Base-by-base conservation (phyloP, 2,888 invertebrate species). In the Thumatha senex region DNA sequence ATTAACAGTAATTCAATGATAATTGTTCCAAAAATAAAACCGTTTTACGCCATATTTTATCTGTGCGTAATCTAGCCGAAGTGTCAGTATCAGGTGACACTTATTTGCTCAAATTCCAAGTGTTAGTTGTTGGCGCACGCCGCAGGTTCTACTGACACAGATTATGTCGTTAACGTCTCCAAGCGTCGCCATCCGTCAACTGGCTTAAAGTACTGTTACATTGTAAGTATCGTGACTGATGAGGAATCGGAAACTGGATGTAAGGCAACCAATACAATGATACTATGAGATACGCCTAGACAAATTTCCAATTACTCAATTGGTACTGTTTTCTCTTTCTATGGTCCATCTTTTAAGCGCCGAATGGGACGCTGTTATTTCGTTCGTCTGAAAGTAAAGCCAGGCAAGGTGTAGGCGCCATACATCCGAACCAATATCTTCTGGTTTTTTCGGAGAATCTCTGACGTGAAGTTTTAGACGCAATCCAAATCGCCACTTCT, bases 61-160 rank as follows among this genome's bases (percentile, higher is more conserved):
- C 67, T 71, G 61, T 58, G 51, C 53, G 54, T 71, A 70, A 63
- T 67, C 70, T 29, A 35, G 47, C 34, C 35, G 31, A 7, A 48
- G 39, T 24, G 18, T 24, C 18, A n/a, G n/a, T n/a, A n/a, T n/a
- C n/a, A n/a, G n/a, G 50, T 68, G 74, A 63, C 60, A 70, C 71
- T 68, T 77, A 72, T 80, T 80, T 79, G 74, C 71, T 72, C 73
- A 74, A 80, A 76, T 78, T 74, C 65, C 72, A 70, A 74, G 61
- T 65, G 69, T 62, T 67, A 66, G 71, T 67, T 58, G 58, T 67
- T 74, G 65, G 69, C 62, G 72, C 75, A 67, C 67, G 68, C 54
- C 64, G 64, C 65, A 61, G 78, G 74, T 71, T 72, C 79, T 55
- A 80, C 72, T 86, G 84, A 81, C 88, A 86, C 76, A 81, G 82